Evolutionary conservation across 1,140 invertebrate species (phyloP).

Genomic region (Globodera ellingtonae): DNA sequence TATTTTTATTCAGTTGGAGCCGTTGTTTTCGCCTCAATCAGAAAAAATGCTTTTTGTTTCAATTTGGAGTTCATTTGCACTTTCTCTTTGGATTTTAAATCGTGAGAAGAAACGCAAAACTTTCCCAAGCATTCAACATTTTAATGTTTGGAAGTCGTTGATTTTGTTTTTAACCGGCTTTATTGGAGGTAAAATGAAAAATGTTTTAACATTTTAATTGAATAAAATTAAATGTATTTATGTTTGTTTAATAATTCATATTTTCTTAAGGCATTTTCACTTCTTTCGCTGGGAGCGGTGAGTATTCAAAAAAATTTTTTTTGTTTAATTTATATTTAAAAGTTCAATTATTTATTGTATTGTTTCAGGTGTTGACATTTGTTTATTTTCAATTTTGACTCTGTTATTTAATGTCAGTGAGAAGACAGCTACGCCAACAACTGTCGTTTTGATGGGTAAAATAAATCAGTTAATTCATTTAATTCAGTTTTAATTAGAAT

Average conservation of each 20-base stretch:
- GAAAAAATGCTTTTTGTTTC: conserved; percentile 50
- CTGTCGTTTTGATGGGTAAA: conserved; percentile 61
- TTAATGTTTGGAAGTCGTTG: conserved; percentile 34
- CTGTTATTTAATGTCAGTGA: conserved; percentile 64
- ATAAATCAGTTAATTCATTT: not conserved
- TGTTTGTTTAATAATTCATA: not conserved
- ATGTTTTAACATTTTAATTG: conserved; percentile 3
- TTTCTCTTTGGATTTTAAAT: conserved; percentile 42
- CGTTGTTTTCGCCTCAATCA: conserved; percentile 29
- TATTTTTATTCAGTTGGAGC: conserved; percentile 37
- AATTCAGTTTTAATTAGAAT: too few species aligned
- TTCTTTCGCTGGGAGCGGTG: conserved; percentile 58
- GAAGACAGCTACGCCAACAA: conserved; percentile 64
- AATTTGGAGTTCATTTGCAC: conserved; percentile 46
- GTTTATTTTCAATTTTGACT: conserved; percentile 56
- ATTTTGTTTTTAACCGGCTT: conserved; percentile 41
- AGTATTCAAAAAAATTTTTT: not conserved
- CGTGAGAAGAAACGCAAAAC: conserved; percentile 40
- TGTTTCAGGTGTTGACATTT: conserved; percentile 50
- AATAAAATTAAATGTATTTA: conserved; percentile 4
- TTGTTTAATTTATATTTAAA: not conserved
- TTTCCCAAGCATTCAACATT: conserved; percentile 33
- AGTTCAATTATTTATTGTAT: not conserved
- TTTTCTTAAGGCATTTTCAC: conserved; percentile 57
- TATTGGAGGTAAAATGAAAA: conserved; percentile 34